Evolutionary conservation across 2,113 vertebrate genomes (phyloP), one percentile per base, ranked within the genome.

Genomic region (Salvator merianae): DNA sequence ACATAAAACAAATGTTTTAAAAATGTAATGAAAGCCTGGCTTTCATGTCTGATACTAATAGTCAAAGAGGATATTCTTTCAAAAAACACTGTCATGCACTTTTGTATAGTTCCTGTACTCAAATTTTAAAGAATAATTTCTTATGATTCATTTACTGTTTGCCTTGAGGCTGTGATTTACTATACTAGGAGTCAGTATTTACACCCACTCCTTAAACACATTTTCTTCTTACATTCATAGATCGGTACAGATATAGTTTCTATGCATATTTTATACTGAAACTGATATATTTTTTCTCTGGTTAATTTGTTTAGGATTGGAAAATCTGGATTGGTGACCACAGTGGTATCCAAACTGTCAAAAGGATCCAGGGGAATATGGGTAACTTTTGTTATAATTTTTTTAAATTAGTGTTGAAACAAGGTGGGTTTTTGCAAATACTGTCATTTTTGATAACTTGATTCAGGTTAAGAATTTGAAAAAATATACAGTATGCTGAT

Each of bases 401-500:
- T 86, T 81, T 18, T 4, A 63, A 79, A 69, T 30, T n/a, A 34
- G 16, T 34, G 75, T 86, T 30, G 83, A 84, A 82, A 77, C 22
- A 69, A 68, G 18, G 36, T 34, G 9, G 80, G 72, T 85, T 0
- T 82, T 0, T 70, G 68, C 22, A n/a, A 55, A 53, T 30, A 8
- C 0, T 6, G 53, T 66, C 79, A 74, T 76, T 81, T 24, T 55
- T 26, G 47, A 16, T 88, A 71, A 62, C 53, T 30, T 3, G 9
- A 28, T 76, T 77, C 72, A 7, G 0, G 72, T 84, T 78, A 88
- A 74, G 65, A 88, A 85, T 76, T 81, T 88, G 72, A 79, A 70
- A 70, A 83, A 87, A 28, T 55, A 82, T 88, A 68, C 47, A 89
- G 55, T 62, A 82, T 88, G 68, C 36, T 88, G 63, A 72, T 30